Conservation (phyloP, 2,888 invertebrate genomes). For the Sacculina carcini region DNA sequence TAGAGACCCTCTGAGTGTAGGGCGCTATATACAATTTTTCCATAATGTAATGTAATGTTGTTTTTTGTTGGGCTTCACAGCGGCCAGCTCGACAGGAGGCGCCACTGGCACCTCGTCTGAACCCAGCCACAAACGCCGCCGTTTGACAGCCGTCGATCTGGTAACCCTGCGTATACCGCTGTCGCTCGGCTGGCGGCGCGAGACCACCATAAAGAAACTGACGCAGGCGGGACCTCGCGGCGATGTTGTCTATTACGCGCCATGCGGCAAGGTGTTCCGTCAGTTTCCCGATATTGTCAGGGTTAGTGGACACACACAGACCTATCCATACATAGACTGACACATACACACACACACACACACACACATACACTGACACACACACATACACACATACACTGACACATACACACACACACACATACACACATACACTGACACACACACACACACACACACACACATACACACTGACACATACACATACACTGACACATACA, state of each 20-base stretch:
- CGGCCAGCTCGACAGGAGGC: not conserved
- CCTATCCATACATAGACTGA: no score
- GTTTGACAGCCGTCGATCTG: slow-evolving; percentile 23
- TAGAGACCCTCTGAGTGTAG: no score
- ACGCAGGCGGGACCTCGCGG: slow-evolving; percentile 66
- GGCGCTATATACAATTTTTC: no score
- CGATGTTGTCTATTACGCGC: slow-evolving; percentile 66
- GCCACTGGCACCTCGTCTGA: not conserved
- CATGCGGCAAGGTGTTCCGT: slow-evolving; percentile 33
- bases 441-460: no score
- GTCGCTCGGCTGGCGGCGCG: slow-evolving; percentile 66
- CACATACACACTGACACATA: no score
- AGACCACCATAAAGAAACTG: slow-evolving; percentile 62
- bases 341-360: no score
- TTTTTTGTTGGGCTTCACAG: not conserved
- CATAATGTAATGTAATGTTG: no score
- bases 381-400: no score
- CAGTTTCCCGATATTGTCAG: slow-evolving; percentile 32
- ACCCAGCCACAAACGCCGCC: slow-evolving; percentile 8
- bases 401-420: no score
- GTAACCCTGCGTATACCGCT: slow-evolving; percentile 32
- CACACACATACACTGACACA: no score
- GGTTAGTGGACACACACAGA: slow-evolving; percentile 20
- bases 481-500: no score
- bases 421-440: no score